Evolutionary conservation across 1,140 invertebrate genomes (phyloP), one percentile per base, ranked within the genome.

Genomic region (Lerema accius): DNA sequence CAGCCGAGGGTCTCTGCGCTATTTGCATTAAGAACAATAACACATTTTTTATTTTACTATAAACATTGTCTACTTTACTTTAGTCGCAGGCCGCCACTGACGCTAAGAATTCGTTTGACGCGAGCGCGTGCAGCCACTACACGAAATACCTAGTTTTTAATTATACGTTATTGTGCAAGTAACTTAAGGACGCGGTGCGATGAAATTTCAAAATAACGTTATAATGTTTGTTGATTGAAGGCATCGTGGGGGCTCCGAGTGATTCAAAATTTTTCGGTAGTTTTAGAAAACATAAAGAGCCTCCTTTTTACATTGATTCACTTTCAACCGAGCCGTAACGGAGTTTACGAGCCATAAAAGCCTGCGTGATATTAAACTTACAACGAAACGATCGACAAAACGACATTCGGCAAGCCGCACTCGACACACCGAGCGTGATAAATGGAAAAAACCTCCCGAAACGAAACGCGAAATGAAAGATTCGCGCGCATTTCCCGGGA

Each of bases 311-410:
- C 35, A 51, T 37, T 51, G 49, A 51, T 51, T 51, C 35, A n/a
- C 16, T 39, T 51, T 39, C 17, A 51, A 19, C 5, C 49, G 15
- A 51, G 15, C 9, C 49, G 35, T 40, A 51, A 51, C 32, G 32
- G 16, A 51, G 14, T 53, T 53, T 53, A 53, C 37, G 50, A 40
- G 5, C 37, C 50, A 37, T 53, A 53, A 53, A 53, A 53, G 17
- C 11, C 51, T 42, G 19, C 39, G 39, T 43, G 23, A 26, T 55
- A 55, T 55, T 55, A 42, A 55, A 26, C 40, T 55, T 17, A 19
- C 19, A 55, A 26, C 19, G 23, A 56, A 56, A 56, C 39, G 39
- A 56, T 56, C 42, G 43, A 56, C 51, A 56, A 40, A 56, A 42
- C 39, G 23, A 23, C 39, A 43, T 58, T 58, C 16, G 23, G 26